Conservation (phyloP, 2,113 vertebrate genomes). For the Miniopterus natalensis region DNA sequence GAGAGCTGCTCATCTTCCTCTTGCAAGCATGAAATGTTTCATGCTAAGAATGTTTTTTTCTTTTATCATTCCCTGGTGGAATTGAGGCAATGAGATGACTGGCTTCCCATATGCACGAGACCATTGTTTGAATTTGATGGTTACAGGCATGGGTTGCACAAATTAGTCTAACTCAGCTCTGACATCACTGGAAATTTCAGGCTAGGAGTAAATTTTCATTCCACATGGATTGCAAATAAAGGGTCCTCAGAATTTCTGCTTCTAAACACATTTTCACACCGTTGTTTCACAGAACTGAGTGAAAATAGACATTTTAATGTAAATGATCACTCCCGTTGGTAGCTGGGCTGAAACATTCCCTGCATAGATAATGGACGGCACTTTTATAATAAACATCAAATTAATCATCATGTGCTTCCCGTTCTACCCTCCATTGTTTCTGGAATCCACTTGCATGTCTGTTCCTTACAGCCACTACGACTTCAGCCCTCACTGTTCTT, state of each 20-base stretch:
- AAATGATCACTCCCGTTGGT: neutral
- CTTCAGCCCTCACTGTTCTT: neutral
- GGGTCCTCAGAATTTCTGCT: neutral
- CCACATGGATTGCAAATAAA: neutral
- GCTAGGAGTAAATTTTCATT: neutral
- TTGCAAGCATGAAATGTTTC: neutral
- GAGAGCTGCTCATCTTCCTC: constrained; percentile 18
- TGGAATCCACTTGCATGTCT: neutral
- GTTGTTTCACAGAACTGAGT: neutral
- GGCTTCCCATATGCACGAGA: constrained; percentile 33
- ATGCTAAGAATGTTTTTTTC: neutral
- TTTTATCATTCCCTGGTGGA: constrained; percentile 57
- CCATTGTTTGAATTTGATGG: neutral
- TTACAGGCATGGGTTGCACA: neutral
- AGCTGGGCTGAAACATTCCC: neutral
- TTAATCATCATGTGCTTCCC: neutral
- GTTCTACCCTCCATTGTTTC: neutral
- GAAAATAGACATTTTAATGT: neutral
- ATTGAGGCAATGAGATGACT: neutral
- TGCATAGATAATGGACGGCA: neutral
- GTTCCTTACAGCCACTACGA: neutral
- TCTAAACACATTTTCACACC: neutral
- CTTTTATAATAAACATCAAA: neutral
- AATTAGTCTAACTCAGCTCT: constrained; percentile 13
- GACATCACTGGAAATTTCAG: neutral